A percentile compares a stretch with the other conserved stretches of the same genome.
These are phyloP conservation scores for Plecotus auritus DNA, from an alignment of 2,113 vertebrate species.

Conservation along the genomic window DNA sequence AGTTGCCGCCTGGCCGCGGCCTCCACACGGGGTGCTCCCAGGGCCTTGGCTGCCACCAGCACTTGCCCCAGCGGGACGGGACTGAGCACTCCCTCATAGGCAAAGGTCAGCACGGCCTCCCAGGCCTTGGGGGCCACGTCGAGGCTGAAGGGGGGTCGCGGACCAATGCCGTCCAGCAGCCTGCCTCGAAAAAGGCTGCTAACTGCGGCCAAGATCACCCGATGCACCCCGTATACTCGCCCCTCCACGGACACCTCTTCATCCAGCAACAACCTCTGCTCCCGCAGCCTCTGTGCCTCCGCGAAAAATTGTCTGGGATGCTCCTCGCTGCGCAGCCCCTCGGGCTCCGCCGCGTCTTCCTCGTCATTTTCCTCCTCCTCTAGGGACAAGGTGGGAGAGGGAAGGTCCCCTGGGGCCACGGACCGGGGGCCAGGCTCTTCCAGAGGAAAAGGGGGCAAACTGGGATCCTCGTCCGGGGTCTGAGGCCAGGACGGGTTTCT, in stretches of 20 bases:
- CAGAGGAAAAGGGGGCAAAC: constrained; percentile 38
- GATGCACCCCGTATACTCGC: constrained; percentile 73
- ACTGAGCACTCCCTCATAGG: constrained; percentile 83
- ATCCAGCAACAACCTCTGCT: constrained; percentile 79
- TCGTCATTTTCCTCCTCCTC: background rate
- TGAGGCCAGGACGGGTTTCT: constrained; percentile 9
- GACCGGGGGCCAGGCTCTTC: background rate
- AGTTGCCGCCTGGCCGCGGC: constrained; percentile 70
- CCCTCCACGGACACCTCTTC: constrained; percentile 73
- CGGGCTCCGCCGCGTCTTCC: background rate
- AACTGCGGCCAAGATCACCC: constrained; percentile 80
- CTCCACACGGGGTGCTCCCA: constrained; percentile 82
- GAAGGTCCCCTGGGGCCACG: background rate
- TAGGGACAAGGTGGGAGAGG: constrained; percentile 6
- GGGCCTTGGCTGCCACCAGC: constrained; percentile 72
- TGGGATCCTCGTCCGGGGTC: background rate
- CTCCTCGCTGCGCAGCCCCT: constrained; percentile 55
- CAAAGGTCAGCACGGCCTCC: constrained; percentile 86
- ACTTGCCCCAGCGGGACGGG: constrained; percentile 65
- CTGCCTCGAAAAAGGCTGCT: constrained; percentile 76
- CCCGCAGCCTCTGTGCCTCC: constrained; percentile 73
- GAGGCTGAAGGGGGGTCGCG: background rate
- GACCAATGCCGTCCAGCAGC: constrained; percentile 43
- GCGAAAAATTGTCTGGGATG: constrained; percentile 74
- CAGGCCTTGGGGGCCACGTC: constrained; percentile 72